Base-by-base conservation (phyloP, 92 coral and sea anemone genomes). In the Bergia sp. region DNA sequence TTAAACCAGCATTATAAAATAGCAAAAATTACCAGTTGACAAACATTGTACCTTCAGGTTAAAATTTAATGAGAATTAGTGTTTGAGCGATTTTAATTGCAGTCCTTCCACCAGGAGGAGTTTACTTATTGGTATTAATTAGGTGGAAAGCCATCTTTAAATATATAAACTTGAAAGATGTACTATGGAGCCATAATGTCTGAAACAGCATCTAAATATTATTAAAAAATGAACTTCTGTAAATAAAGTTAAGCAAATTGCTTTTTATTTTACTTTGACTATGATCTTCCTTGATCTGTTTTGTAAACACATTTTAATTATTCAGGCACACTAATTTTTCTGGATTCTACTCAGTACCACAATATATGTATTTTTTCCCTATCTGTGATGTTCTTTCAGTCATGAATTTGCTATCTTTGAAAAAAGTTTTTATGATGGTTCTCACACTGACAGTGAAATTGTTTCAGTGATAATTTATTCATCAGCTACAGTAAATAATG, bases 11-110 rank as follows among this genome's bases (percentile, higher is more conserved):
- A 89, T 66, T 83, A 43, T 71, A 84, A 84, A 47, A 47, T 84
- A 47, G 87, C 87, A 84, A 84, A 85, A 82, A 89, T 49, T 85
- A 71, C 65, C 58, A 89, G 86, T 49, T 72, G 79, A 72, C 40
- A 10, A 69, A 75, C 18, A 3, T 53, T 47, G 21, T 40, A 18
- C 16, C 73, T 50, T 86, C 44, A 61, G 6, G 23, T 61, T 13
- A 73, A 29, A 43, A 50, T 36, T 41, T 73, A 20, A 21, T 37
- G 49, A 18, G 37, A 49, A 49, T 41, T 10, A 43, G 10, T 78
- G 18, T 76, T 76, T 76, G 53, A 76, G 45, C 41, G 80, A 39
- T 3, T 8, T 72, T 76, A 3, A 75, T 39, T 75, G 12, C n/a
- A 44, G 7, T 15, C 45, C n/a, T 44, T 75, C 7, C 50, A 75